These are phyloP conservation scores for Drosophila gunungcola DNA, from an alignment of 1,140 invertebrate genomes.

Conservation along the genomic window DNA sequence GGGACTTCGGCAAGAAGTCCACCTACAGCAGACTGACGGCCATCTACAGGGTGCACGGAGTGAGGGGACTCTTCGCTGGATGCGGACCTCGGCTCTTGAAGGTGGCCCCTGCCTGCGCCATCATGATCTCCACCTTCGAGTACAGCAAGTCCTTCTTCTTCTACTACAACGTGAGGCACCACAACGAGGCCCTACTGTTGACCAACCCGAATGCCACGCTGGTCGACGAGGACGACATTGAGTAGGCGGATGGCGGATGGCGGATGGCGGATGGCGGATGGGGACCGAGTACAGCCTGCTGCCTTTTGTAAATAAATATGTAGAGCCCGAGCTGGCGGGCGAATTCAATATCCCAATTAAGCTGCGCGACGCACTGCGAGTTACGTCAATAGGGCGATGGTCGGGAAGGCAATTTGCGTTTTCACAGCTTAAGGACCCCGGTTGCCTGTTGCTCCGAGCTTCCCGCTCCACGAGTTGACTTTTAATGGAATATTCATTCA, in stretches of 20 bases:
- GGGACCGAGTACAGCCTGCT: background rate
- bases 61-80: conserved; percentile 92
- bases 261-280: background rate
- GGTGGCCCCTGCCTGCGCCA: conserved; percentile 98
- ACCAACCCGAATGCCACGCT: conserved; percentile 43
- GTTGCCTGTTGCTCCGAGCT: conserved; percentile 21
- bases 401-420: conserved; percentile 51
- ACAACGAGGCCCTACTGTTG: conserved; percentile 74
- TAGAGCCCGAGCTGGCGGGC: conserved; percentile 1
- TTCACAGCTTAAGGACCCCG: conserved; percentile 11
- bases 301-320: conserved; percentile 41
- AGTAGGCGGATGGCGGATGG: conserved; percentile 5
- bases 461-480: conserved; percentile 20
- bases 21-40: conserved; percentile 85
- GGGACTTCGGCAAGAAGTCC: conserved; percentile 62
- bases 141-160: conserved; percentile 96
- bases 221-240: conserved; percentile 46
- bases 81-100: conserved; percentile 94
- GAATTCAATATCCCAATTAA: conserved; percentile 43
- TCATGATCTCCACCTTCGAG: conserved; percentile 98
- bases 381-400: conserved; percentile 17
- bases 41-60: conserved; percentile 89
- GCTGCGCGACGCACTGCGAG: conserved; percentile 8
- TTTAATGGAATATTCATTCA: conserved; percentile 57
- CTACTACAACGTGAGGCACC: conserved; percentile 86